Conservation (phyloP, 1,140 invertebrate genomes). For the Bathynomus jamesi region DNA sequence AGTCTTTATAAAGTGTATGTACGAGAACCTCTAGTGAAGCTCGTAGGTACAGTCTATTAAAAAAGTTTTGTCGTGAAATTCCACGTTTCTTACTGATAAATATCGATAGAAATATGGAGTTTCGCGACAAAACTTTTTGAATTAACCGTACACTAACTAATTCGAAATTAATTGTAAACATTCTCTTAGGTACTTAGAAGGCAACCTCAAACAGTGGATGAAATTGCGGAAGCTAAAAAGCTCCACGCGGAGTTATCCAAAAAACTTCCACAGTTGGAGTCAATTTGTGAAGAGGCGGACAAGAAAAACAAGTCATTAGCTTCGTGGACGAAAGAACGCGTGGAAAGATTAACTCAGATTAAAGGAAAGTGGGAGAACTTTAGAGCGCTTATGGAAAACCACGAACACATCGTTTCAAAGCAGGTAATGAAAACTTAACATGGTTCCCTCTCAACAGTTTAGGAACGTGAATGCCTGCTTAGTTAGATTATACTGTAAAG, state of each 20-base stretch:
- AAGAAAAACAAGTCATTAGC: slow-evolving; percentile 62
- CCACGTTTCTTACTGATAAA: no score
- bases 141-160: no score
- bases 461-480: no score
- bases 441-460: no score
- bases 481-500: no score
- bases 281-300: slow-evolving; percentile 55
- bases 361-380: slow-evolving; percentile 71
- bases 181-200: slow-evolving; percentile 48
- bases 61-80: no score
- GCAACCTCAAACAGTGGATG: slow-evolving; percentile 61
- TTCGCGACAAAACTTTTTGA: no score
- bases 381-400: slow-evolving; percentile 61
- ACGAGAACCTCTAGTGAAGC: no score
- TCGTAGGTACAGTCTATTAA: no score
- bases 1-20: no score
- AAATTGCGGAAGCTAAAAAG: slow-evolving; percentile 64
- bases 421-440: slow-evolving; percentile 50
- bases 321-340: slow-evolving; percentile 59
- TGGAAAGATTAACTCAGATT: slow-evolving; percentile 58
- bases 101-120: no score
- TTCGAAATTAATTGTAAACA: no score
- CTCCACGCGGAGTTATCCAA: slow-evolving; percentile 58
- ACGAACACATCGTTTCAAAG: slow-evolving; percentile 61
- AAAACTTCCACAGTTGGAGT: slow-evolving; percentile 58